A percentile compares a stretch with the other conserved stretches of the same genome.
phyloP scores from a whole-genome alignment of 2,113 vertebrate genomes.

The Chaenocephalus aceratus region DNA sequence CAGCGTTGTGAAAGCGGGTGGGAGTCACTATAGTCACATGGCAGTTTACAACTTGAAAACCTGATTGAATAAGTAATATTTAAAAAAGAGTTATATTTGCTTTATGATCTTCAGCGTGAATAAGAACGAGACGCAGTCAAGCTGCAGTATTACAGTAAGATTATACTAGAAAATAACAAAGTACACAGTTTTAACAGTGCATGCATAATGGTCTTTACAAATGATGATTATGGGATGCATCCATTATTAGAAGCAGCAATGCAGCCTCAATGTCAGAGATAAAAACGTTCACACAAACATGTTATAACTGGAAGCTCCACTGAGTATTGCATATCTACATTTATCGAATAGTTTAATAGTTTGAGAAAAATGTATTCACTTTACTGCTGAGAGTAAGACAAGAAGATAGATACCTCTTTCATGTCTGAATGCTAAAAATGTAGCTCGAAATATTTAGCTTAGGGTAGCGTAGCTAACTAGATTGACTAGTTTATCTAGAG shows the following conservation, averaged over 20 bases:
- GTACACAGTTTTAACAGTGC: slow-evolving; percentile 24
- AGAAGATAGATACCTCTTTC: background rate
- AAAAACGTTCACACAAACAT: slow-evolving; percentile 42
- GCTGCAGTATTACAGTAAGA: slow-evolving; percentile 24
- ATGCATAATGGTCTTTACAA: slow-evolving; percentile 39
- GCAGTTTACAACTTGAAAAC: slow-evolving; percentile 55
- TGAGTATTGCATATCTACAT: slow-evolving; percentile 72
- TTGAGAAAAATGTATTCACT: slow-evolving; percentile 5
- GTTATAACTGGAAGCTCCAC: slow-evolving; percentile 60
- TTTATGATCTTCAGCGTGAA: background rate
- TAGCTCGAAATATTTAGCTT: background rate
- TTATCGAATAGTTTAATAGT: slow-evolving; percentile 32
- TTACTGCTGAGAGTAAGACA: background rate
- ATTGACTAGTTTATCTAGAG: no score
- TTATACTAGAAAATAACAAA: slow-evolving; percentile 30
- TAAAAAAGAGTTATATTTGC: slow-evolving; percentile 25
- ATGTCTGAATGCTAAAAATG: background rate
- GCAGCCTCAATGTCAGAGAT: slow-evolving; percentile 18
- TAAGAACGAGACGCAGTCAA: slow-evolving; percentile 10
- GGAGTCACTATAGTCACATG: slow-evolving; percentile 47
- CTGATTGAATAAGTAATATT: slow-evolving; percentile 25
- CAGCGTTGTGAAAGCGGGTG: slow-evolving; percentile 14
- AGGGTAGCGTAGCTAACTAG: background rate
- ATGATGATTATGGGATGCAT: slow-evolving; percentile 14
- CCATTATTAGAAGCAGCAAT: slow-evolving; percentile 22